Evolutionary conservation across 1,140 invertebrate genomes (phyloP).

Genomic region (Glomeris maerens): DNA sequence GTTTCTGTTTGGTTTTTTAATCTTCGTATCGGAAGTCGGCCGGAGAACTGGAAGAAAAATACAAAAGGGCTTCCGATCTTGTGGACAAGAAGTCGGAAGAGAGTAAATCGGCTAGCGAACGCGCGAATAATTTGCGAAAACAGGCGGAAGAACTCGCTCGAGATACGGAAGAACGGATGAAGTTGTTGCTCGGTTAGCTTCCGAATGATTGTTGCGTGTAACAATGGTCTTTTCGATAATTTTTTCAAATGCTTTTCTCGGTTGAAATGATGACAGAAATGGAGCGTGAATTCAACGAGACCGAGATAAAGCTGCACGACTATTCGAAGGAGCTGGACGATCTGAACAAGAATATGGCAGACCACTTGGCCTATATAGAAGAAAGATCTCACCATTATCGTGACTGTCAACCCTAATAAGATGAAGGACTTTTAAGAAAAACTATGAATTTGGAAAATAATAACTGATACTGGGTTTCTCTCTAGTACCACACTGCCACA

Average conservation of each 20-base stretch:
- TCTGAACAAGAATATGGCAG: neutral
- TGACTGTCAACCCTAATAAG: neutral
- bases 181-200: conserved; percentile 49
- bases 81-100: conserved; percentile 44
- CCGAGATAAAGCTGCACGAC: conserved; percentile 29
- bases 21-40: conserved; percentile 24
- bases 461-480: too few species aligned
- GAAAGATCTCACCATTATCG: neutral
- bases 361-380: neutral
- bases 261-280: conserved; percentile 33
- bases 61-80: conserved; percentile 41
- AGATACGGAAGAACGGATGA: conserved; percentile 55
- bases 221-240: too few species aligned
- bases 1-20: neutral
- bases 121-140: conserved; percentile 54
- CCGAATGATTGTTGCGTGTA: conserved; percentile 1
- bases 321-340: neutral
- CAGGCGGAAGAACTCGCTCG: conserved; percentile 58
- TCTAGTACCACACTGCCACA: too few species aligned
- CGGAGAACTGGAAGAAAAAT: conserved; percentile 38
- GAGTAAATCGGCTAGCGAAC: conserved; percentile 48
- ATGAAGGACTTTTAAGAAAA: too few species aligned
- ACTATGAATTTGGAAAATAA: too few species aligned
- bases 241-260: neutral
- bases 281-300: conserved; percentile 33